Percentiles rank a stretch among this genome's conserved stretches.
These are phyloP conservation scores for Xiphophorus maculatus DNA, from an alignment of 2,113 vertebrate genomes.

Conservation along the genomic window DNA sequence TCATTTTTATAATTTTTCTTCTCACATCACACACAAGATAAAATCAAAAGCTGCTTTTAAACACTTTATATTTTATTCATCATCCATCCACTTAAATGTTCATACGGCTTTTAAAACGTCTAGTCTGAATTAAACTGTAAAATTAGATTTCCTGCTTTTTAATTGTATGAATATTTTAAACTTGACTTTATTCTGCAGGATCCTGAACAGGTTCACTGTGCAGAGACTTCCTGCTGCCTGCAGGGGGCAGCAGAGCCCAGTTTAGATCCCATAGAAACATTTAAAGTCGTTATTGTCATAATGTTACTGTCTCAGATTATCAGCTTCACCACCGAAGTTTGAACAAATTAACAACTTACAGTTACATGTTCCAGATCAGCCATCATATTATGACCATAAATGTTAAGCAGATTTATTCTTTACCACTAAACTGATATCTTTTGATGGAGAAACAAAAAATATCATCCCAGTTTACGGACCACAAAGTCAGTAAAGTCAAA, in stretches of 20 bases:
- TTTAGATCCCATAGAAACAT: neutral
- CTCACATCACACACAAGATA: no score
- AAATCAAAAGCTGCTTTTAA: no score
- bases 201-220: slow-evolving; percentile 8
- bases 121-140: neutral
- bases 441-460: no score
- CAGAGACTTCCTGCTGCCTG: slow-evolving; percentile 9
- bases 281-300: neutral
- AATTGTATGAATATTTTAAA: neutral
- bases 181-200: slow-evolving; percentile 1
- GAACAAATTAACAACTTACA: neutral
- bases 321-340: neutral
- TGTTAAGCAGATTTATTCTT: neutral
- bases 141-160: neutral
- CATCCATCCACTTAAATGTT: no score
- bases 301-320: neutral
- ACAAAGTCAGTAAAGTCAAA: no score
- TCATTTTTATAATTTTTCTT: no score
- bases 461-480: no score
- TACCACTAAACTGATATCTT: neutral
- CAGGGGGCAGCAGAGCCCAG: slow-evolving; percentile 20
- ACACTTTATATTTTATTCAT: no score
- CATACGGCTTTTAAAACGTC: no score
- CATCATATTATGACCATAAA: neutral
- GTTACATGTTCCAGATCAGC: neutral